Evolutionary conservation across 2,113 vertebrate genomes (phyloP).

Genomic region (Neomonachus schauinslandi): DNA sequence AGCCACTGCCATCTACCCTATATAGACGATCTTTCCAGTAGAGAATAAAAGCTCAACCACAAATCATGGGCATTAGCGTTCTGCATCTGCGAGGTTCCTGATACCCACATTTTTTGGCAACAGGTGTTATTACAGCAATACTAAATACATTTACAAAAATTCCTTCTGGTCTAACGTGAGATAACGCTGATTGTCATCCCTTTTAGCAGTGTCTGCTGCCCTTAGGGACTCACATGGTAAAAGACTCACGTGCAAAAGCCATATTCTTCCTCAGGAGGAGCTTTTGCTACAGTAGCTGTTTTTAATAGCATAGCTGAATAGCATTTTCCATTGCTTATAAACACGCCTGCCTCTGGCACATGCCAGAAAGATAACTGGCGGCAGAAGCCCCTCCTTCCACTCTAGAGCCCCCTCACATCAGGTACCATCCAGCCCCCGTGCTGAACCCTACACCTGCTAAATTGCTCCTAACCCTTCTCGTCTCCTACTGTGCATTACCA

Average conservation of each 20-base stretch:
- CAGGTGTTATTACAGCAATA: not conserved
- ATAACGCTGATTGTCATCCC: not conserved
- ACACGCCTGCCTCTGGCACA: not conserved
- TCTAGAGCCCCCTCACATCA: not conserved
- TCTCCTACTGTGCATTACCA: not conserved
- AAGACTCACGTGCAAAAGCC: not conserved
- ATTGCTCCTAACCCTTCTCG: slow-evolving; percentile 46
- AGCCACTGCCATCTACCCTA: not conserved
- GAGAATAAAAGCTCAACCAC: not conserved
- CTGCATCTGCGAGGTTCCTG: not conserved
- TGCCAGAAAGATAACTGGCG: not conserved
- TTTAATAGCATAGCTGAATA: not conserved
- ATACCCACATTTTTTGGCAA: not conserved
- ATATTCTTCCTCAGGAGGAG: not conserved
- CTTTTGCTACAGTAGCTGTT: not conserved
- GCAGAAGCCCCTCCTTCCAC: not conserved
- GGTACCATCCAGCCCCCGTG: rapidly evolving
- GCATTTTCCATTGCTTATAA: slow-evolving; percentile 34
- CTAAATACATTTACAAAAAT: not conserved
- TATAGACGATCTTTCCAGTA: not conserved
- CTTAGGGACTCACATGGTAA: not conserved
- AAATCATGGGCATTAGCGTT: not conserved
- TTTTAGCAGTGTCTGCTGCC: not conserved
- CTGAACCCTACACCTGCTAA: not conserved
- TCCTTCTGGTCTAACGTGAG: not conserved